Conservation (phyloP, 2,888 invertebrate species). For the Onthophagus sagittarius region DNA sequence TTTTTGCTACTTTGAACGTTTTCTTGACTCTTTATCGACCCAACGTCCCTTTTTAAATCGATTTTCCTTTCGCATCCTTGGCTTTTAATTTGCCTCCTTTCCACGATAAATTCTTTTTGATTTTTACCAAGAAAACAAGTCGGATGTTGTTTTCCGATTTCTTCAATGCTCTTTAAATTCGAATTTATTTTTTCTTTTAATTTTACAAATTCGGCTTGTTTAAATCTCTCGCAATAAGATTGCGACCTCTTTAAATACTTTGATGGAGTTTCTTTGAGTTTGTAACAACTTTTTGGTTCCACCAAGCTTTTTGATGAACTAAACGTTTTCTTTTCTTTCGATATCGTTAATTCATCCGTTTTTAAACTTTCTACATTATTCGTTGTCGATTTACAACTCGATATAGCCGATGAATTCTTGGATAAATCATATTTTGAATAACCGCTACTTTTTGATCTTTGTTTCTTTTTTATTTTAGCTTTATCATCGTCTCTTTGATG, state of each 20-base stretch:
- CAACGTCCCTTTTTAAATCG: no score
- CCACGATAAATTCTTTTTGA: background rate
- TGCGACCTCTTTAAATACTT: background rate
- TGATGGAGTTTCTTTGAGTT: background rate
- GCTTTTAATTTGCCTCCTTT: background rate
- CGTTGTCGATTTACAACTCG: background rate
- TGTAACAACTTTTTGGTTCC: background rate
- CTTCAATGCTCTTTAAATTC: background rate
- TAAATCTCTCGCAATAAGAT: slow-evolving; percentile 5
- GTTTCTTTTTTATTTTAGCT: background rate
- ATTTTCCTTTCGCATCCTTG: background rate
- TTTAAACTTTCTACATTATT: background rate
- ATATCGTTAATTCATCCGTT: background rate
- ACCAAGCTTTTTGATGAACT: background rate
- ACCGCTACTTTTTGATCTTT: background rate
- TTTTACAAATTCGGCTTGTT: background rate
- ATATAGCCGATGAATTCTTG: background rate
- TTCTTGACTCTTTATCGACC: background rate
- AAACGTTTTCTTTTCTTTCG: background rate
- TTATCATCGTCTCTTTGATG: background rate
- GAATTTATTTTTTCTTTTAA: background rate
- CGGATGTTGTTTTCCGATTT: background rate
- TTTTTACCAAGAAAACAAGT: background rate
- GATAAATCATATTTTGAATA: background rate
- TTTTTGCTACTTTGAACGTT: background rate